A percentile compares a stretch with the other conserved stretches of the same genome.
Evolutionary conservation across 2,888 invertebrate genomes (phyloP).

Genomic region (Andrena flavipes): DNA sequence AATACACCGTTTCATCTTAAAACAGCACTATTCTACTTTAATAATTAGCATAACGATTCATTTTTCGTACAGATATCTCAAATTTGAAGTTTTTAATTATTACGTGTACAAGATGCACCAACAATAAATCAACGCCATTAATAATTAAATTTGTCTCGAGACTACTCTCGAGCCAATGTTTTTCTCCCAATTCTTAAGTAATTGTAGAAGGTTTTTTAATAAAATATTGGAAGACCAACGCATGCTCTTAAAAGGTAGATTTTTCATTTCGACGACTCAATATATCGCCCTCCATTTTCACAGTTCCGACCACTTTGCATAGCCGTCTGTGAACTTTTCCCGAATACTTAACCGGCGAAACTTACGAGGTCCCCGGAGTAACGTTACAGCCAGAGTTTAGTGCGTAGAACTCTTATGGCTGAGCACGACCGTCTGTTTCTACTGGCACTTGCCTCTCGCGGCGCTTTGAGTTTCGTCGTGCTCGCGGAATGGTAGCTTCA

Average conservation of each 20-base stretch:
- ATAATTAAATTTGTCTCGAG: conserved; percentile 1
- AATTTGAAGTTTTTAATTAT: too few species aligned
- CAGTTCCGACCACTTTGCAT: conserved; percentile 49
- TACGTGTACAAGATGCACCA: background rate
- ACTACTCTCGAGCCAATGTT: background rate
- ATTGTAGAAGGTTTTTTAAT: background rate
- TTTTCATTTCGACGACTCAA: conserved; percentile 44
- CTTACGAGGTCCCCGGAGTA: conserved; percentile 52
- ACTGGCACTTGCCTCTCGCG: background rate
- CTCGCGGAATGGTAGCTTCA: background rate
- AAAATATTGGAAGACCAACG: conserved; percentile 15
- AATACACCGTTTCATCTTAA: too few species aligned
- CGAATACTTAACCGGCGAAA: conserved; percentile 56
- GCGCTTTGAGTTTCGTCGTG: background rate
- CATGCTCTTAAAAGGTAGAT: conserved; percentile 24
- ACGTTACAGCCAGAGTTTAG: conserved; percentile 40
- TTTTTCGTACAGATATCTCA: too few species aligned
- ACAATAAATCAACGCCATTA: background rate
- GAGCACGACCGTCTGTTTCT: conserved; percentile 30
- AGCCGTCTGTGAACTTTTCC: conserved; percentile 54
- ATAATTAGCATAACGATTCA: too few species aligned
- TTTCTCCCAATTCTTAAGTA: background rate
- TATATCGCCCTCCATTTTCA: conserved; percentile 48
- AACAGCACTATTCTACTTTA: too few species aligned
- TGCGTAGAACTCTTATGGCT: conserved; percentile 26